Evolutionary conservation across 1,140 invertebrate species (phyloP), one percentile per base, ranked within the genome.

Genomic region (Paraescarpia echinospica): DNA sequence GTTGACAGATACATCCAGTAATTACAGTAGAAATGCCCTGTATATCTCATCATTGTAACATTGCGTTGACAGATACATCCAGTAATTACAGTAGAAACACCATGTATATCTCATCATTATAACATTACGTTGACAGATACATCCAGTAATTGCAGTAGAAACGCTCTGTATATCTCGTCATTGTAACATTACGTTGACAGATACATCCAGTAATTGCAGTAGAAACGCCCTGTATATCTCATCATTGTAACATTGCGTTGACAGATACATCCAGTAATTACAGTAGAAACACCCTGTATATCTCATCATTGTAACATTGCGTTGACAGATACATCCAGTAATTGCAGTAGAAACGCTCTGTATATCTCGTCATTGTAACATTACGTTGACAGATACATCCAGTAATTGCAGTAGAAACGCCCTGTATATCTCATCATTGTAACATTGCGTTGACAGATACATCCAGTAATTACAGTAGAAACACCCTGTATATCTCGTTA

Each of bases 1-100:
- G n/a, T 35, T 93, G 94, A 4, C 93, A 97, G 97, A 97, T 94
- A 95, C n/a, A n/a, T n/a, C n/a, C n/a, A n/a, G 41, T 41, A 41
- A 41, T 12, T 41, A 12, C 41, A 41, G 41, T 41, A 12, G 12
- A 41, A 41, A 41, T 27, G 22, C 27, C 4, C 59, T 22, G 22
- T 77, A 77, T 22, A 77, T 12, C 59, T 77, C 12, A 77, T 31
- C 14, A 22, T 27, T 51, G 8, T 31, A 77, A 6, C 12, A 31
- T 90, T 90, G 2, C 2, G n/a, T 35, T 93, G 94, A 4, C 93
- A 97, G 97, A 97, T 94, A 95, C n/a, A n/a, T n/a, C n/a, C n/a
- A n/a, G 41, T 41, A 41, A 41, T 12, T 41, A 12, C 41, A 41
- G 41, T 41, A 12, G 12, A 41, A 41, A 41, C 27, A 31, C 27